Percentiles rank a stretch among this genome's conserved stretches.
Evolutionary conservation across 2,797 vertebrate genomes (phyloP).

Genomic region (Silurus aristotelis): DNA sequence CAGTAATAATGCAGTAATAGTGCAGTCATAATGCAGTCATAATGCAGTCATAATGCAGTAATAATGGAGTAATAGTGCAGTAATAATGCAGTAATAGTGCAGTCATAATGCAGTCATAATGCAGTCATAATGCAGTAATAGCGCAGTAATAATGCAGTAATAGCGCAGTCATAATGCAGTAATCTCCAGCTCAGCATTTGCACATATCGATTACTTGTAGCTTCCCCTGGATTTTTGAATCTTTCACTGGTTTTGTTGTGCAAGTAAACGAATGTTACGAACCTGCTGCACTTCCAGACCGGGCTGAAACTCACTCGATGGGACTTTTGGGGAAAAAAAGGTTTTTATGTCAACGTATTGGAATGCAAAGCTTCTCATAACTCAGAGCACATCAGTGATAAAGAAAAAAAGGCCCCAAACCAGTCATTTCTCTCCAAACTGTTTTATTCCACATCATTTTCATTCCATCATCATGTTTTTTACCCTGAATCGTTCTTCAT

Average conservation of each 20-base stretch:
- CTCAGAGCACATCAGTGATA: slow-evolving; percentile 49
- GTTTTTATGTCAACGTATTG: slow-evolving; percentile 67
- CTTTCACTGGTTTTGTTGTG: neutral
- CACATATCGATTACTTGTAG: neutral
- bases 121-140: too few species aligned
- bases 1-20: too few species aligned
- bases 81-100: too few species aligned
- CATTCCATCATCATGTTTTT: neutral
- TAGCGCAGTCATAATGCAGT: neutral
- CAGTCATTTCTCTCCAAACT: neutral
- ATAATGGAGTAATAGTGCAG: too few species aligned
- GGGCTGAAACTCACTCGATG: slow-evolving; percentile 58
- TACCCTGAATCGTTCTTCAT: neutral
- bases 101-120: too few species aligned
- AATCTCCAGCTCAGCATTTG: neutral
- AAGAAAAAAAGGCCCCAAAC: slow-evolving; percentile 45
- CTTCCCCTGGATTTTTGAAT: neutral
- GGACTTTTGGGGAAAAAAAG: slow-evolving; percentile 32
- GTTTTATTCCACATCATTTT: neutral
- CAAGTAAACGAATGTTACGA: slow-evolving; percentile 37
- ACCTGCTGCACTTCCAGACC: slow-evolving; percentile 67
- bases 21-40: too few species aligned
- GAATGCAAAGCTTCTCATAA: slow-evolving; percentile 63
- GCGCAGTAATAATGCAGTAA: too few species aligned
- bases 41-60: too few species aligned